Percentiles rank a stretch among this genome's conserved stretches.
These are phyloP conservation scores for Turritopsis rubra DNA, from an alignment of 30 jellyfish, hydroid and myxozoan genomes.

Conservation along the genomic window DNA sequence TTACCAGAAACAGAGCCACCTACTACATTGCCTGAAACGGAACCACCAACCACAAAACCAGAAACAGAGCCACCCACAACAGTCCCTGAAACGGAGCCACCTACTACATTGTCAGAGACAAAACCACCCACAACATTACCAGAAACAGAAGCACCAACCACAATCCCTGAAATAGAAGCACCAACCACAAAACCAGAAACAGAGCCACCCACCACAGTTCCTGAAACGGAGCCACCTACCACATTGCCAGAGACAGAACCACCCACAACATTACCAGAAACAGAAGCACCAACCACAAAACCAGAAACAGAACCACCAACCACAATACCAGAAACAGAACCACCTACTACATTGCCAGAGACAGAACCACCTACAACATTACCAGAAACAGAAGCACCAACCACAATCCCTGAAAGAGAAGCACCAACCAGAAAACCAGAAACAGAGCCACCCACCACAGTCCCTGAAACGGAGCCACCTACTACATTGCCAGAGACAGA, in stretches of 20 bases:
- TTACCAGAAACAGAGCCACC: no score
- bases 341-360: background rate
- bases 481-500: conserved; percentile 5
- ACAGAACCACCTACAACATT: background rate
- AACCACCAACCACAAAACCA: no score
- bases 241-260: background rate
- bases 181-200: background rate
- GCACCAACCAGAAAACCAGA: background rate
- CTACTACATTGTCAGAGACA: background rate
- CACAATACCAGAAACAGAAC: background rate
- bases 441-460: background rate
- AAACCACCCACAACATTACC: background rate
- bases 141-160: background rate
- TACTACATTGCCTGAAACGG: no score
- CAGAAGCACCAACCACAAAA: background rate
- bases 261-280: background rate
- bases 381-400: conserved; percentile 10
- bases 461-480: background rate
- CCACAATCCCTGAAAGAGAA: background rate
- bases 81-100: no score
- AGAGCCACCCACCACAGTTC: background rate
- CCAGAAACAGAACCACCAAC: conserved; percentile 1
- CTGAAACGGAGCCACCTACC: background rate
- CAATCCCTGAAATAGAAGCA: background rate
- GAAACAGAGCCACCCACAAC: no score